Evolutionary conservation across 2,113 vertebrate genomes (phyloP).

Genomic region (Cariama cristata): DNA sequence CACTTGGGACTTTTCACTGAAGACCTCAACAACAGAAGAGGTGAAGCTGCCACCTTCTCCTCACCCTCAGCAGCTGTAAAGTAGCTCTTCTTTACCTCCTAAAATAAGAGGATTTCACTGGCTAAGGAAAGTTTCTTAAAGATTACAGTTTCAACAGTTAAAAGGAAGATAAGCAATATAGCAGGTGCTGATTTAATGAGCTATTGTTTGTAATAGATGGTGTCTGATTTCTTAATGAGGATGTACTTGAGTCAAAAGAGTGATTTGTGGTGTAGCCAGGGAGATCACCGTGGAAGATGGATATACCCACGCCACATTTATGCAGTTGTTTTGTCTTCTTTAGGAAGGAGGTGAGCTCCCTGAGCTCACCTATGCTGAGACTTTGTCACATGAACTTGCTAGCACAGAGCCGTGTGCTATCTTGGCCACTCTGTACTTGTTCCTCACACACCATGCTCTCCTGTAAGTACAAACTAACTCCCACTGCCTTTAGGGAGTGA

Average conservation of each 20-base stretch:
- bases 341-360: not conserved
- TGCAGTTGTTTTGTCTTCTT: not conserved
- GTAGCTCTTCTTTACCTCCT: not conserved
- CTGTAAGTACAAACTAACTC: not conserved
- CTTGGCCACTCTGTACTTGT: not conserved
- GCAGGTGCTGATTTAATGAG: not conserved
- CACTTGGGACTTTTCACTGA: not conserved
- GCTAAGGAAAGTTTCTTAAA: not conserved
- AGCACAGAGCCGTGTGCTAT: not conserved
- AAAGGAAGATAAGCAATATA: not conserved
- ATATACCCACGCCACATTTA: not conserved
- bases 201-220: not conserved
- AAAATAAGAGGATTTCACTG: not conserved
- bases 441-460: accelerated
- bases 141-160: not conserved
- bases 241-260: not conserved
- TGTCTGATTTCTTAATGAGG: not conserved
- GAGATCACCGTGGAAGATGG: not conserved
- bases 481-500: not conserved
- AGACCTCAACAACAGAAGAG: not conserved
- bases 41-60: not conserved
- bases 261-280: not conserved
- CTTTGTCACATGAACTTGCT: not conserved
- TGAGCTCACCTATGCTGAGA: accelerated
- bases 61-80: not conserved